phyloP scores from a whole-genome alignment of 2,113 vertebrate genomes.

The Notarius lentiginosus region DNA sequence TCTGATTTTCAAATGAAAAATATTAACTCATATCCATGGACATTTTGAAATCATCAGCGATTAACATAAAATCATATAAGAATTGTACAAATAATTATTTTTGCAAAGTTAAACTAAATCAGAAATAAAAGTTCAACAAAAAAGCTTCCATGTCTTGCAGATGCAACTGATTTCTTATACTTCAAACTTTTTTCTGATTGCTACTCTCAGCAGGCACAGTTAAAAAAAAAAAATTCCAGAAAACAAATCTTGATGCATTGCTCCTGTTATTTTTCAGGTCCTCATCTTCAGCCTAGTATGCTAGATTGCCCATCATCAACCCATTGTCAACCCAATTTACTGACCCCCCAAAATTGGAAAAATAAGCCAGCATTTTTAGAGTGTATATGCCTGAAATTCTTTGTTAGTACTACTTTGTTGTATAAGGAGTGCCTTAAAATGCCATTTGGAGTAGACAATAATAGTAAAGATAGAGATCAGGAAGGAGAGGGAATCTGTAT shows the following conservation, averaged over 20 bases:
- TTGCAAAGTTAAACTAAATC: neutral
- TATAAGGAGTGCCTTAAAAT: neutral
- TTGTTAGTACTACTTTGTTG: constrained; percentile 27
- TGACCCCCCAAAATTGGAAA: neutral
- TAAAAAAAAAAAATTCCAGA: neutral
- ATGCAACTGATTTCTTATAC: neutral
- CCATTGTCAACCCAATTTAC: neutral
- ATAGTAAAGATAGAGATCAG: neutral
- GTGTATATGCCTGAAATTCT: neutral
- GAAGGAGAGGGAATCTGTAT: constrained; percentile 45
- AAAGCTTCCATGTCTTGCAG: neutral
- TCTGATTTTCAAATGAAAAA: neutral
- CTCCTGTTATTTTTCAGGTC: neutral
- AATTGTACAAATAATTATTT: neutral
- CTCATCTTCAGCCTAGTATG: neutral
- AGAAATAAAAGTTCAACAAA: neutral
- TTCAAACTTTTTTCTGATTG: neutral
- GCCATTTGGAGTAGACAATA: neutral
- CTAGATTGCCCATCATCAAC: neutral
- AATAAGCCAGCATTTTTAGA: neutral
- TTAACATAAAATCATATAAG: neutral
- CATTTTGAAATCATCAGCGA: neutral
- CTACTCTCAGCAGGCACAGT: neutral
- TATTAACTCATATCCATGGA: neutral
- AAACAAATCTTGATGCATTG: neutral